Percentiles rank a stretch among this genome's conserved stretches.
phyloP scores from a whole-genome alignment of 2,113 vertebrate genomes.

The Azemiops feae region DNA sequence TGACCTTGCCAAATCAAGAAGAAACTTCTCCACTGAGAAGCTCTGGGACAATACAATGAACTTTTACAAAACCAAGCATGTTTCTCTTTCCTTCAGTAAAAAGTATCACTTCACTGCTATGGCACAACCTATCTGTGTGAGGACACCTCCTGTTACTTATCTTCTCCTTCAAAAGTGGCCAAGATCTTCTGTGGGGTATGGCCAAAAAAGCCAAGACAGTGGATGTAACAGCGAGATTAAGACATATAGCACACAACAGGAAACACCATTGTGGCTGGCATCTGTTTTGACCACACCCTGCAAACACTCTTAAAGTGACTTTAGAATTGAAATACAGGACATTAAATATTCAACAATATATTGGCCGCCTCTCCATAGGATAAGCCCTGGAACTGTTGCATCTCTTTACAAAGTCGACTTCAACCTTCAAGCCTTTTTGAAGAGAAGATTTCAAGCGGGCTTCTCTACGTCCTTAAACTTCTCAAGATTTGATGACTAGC shows the following conservation, averaged over 20 bases:
- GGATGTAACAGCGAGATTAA: background rate
- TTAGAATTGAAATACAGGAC: background rate
- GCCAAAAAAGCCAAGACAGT: no score
- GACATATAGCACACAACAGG: background rate
- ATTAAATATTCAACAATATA: background rate
- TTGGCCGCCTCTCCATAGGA: background rate
- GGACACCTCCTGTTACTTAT: background rate
- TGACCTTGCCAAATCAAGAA: background rate
- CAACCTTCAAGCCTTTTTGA: no score
- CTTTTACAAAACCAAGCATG: background rate
- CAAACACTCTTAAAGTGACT: background rate
- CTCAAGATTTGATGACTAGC: background rate
- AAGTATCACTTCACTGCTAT: background rate
- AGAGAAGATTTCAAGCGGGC: background rate
- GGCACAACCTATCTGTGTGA: background rate
- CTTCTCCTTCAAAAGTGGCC: background rate
- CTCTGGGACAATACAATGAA: background rate
- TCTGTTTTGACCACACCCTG: background rate
- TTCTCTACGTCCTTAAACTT: background rate
- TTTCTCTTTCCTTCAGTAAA: background rate
- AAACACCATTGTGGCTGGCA: background rate
- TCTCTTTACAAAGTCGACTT: background rate
- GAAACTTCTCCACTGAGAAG: background rate
- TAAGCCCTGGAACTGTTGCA: background rate
- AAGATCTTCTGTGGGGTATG: background rate